These are phyloP conservation scores for Hoplostethus atlanticus DNA, from an alignment of 2,797 vertebrate species.

Conservation along the genomic window DNA sequence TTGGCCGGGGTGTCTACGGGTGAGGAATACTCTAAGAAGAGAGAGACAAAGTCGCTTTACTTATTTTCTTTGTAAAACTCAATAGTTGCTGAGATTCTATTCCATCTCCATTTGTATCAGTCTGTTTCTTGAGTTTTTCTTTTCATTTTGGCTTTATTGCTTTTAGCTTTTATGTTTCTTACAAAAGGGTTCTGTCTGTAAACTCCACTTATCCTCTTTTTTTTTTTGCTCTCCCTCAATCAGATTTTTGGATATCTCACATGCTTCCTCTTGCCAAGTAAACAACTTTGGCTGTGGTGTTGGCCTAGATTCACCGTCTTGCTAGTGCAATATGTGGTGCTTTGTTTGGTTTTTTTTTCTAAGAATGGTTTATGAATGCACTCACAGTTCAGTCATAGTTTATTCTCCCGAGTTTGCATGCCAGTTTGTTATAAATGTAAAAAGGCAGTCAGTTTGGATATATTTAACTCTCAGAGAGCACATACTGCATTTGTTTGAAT, in stretches of 20 bases:
- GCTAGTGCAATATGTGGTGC: constrained; percentile 64
- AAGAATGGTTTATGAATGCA: constrained; percentile 70
- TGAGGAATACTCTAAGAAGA: background rate
- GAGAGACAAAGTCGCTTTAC: constrained; percentile 11
- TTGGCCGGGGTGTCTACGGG: constrained; percentile 37
- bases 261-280: constrained; percentile 73
- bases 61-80: constrained; percentile 19
- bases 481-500: constrained; percentile 22
- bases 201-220: constrained; percentile 70
- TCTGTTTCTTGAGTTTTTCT: constrained; percentile 17
- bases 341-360: constrained; percentile 70
- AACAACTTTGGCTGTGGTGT: constrained; percentile 75
- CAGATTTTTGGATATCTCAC: constrained; percentile 75
- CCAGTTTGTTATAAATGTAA: constrained; percentile 64
- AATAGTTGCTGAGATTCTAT: constrained; percentile 13
- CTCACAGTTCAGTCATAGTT: constrained; percentile 74
- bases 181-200: constrained; percentile 70
- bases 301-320: constrained; percentile 77
- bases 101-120: constrained; percentile 25
- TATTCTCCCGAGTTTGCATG: constrained; percentile 54
- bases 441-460: constrained; percentile 46
- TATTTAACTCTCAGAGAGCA: constrained; percentile 39
- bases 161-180: constrained; percentile 53
- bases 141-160: constrained; percentile 58
- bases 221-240: constrained; percentile 54